These are phyloP conservation scores for Elachura formosa DNA, from an alignment of 2,113 vertebrate species.

Conservation along the genomic window DNA sequence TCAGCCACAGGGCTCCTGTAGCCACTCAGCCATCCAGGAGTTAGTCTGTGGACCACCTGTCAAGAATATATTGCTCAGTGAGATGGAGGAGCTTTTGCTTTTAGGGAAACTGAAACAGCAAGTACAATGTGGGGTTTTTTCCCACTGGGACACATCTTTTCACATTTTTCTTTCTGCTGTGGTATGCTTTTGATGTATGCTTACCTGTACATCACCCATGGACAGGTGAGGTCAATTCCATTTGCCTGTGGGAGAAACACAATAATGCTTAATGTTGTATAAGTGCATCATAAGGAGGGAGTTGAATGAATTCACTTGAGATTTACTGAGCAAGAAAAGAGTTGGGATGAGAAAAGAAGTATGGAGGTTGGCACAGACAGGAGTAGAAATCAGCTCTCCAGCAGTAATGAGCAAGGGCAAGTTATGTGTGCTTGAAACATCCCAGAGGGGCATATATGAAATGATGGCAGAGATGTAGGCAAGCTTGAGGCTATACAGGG, in stretches of 20 bases:
- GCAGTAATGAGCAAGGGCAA: not conserved
- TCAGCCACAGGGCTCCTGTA: not conserved
- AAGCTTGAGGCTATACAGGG: constrained; percentile 12
- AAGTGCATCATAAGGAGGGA: not conserved
- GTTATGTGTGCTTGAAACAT: not conserved
- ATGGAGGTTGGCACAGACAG: not conserved
- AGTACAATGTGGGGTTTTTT: not conserved
- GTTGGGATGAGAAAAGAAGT: not conserved
- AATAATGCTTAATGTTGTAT: not conserved
- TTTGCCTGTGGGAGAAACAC: not conserved
- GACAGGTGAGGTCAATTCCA: not conserved
- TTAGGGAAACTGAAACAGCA: not conserved
- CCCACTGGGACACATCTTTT: not conserved
- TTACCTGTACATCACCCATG: not conserved
- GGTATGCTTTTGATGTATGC: not conserved
- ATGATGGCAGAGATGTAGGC: constrained; percentile 4
- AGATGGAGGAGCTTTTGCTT: not conserved
- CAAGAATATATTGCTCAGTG: not conserved
- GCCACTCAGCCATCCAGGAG: not conserved
- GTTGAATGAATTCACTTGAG: not conserved
- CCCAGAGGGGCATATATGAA: not conserved
- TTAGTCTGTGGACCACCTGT: not conserved
- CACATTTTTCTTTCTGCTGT: not conserved
- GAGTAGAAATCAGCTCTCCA: not conserved
- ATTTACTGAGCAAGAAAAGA: not conserved